phyloP scores from a whole-genome alignment of 2,888 invertebrate genomes.

The Sisyra nigra region DNA sequence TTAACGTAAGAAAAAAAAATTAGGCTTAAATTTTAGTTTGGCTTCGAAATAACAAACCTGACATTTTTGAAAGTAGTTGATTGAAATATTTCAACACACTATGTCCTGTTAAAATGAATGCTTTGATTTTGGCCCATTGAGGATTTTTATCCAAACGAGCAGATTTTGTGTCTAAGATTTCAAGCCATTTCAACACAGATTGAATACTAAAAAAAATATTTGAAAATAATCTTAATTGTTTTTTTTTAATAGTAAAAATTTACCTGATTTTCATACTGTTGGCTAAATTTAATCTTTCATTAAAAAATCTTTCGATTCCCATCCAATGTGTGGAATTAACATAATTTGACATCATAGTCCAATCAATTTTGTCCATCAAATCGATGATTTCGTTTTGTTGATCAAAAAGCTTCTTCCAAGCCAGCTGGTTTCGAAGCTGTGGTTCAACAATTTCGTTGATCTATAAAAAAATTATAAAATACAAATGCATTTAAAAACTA shows the following conservation, averaged over 20 bases:
- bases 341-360: too few species aligned
- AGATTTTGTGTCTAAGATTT: constrained; percentile 1
- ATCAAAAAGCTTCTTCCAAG: neutral
- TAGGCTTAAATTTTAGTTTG: too few species aligned
- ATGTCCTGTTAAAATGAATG: neutral
- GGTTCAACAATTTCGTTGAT: neutral
- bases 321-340: neutral
- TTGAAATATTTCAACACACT: neutral
- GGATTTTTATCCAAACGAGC: neutral
- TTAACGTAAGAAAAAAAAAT: too few species aligned
- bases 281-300: neutral
- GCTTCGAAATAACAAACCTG: too few species aligned
- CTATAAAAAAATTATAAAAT: neutral
- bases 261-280: neutral
- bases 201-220: constrained; percentile 2
- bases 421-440: neutral
- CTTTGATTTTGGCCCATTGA: neutral
- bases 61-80: neutral
- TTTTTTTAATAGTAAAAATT: neutral
- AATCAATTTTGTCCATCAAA: neutral
- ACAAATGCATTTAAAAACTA: neutral
- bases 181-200: neutral
- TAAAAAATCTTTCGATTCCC: neutral
- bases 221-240: too few species aligned
- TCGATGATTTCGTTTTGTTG: neutral